Evolutionary conservation across 2,888 invertebrate genomes (phyloP), one percentile per base, ranked within the genome.

Genomic region (Agrilus biguttatus): DNA sequence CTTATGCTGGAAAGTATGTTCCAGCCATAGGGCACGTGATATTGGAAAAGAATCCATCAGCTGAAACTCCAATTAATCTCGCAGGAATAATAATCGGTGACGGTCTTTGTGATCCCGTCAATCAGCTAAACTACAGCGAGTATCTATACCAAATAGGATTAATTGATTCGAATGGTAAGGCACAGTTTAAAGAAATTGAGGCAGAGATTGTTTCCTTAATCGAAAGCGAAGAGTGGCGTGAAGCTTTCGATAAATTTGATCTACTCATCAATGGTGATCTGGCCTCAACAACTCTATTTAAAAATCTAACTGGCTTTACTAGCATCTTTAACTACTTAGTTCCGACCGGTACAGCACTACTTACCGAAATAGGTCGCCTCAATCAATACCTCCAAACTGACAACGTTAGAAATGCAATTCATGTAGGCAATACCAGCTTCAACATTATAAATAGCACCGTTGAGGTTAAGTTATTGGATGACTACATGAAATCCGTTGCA

Each of bases 401-500:
- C 0, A 39, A 46, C 12, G 40, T 46, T 7, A 32, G 35, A 33
- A n/a, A 14, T 13, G 40, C 45, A 17, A 10, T 47, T 35, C 45
- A 46, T 19, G 45, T 46, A 10, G 47, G 47, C 14, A 42, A 47
- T 21, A n/a, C 37, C 14, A 19, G 34, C 8, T 47, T 45, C 39
- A 34, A 14, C 8, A 32, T 13, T 33, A 6, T 13, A 8, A 23
- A 67, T 34, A 57, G 62, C 45, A 57, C 46, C n/a, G 91, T 91
- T 0, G 86, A 88, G 59, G 55, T 70, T 6, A 72, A 80, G 59
- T 63, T 92, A 17, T 74, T 76, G 49, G 66, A 71, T 35, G 93
- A 95, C 61, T 71, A 89, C 0, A 84, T 90, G 82, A 77, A 85
- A 56, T 82, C 83, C 0, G 80, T 87, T 7, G 82, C 84, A 6